Evolutionary conservation across 2,113 vertebrate genomes (phyloP), one percentile per base, ranked within the genome.

Genomic region (Nettapus auritus): DNA sequence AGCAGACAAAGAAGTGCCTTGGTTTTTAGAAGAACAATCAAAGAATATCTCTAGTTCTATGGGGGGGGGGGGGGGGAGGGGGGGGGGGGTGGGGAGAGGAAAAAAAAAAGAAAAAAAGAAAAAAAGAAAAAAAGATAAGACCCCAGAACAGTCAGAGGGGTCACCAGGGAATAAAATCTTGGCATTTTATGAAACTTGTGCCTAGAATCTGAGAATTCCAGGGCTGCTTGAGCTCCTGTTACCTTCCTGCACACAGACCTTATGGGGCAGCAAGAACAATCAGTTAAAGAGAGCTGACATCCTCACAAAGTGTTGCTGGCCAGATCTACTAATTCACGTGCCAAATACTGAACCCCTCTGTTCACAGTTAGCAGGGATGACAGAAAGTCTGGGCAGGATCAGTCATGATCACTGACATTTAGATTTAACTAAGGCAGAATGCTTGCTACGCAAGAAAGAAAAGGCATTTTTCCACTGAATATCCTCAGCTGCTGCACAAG

Each of bases 1-100:
- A 57, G 73, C 64, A 91, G 90, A 89, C 68, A 95, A 94, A 96
- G 75, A 94, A 88, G 68, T 62, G 31, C 79, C 74, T 68, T 94
- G 57, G 66, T 68, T 95, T 96, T 86, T 25, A 70, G 78, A 85
- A 89, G 50, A 94, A 75, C 13, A 75, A 71, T 44, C 68, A 29
- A 90, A 94, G 76, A 91, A 63, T 86, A 44, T 64, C 21, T 82
- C 15, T 62, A 50, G 14, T 11, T 94, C 66, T 81, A n/a, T 82
- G 33, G 12, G 48, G 48, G 10, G 48, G 46, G 20, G 20, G 20
- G 9, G 9, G 46, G 44, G 42, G 15, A 18, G 44, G 10, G 46
- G 9, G 12, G 48, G 46, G 20, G 44, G 7, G 16, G 44, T 9
- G 46, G 46, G 12, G 48, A 8, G 8, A 29, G 3, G 36, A 63